Base-by-base conservation (phyloP, 35 echinoderm and acorn worm genomes). In the Amphiura filiformis region DNA sequence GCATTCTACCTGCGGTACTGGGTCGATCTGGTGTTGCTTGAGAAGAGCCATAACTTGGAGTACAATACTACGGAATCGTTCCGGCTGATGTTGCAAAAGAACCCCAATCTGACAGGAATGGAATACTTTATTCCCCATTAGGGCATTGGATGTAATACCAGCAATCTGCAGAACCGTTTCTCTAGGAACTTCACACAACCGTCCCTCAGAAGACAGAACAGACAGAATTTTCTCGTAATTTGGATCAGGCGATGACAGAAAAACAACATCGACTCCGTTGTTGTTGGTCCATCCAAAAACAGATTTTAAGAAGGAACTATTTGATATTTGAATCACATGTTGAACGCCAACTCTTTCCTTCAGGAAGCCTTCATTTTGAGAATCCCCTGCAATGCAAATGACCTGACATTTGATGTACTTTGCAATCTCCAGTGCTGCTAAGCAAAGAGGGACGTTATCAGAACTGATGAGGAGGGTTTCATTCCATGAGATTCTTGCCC, bases 381-480 rank as follows among this genome's bases (percentile, higher is more conserved):
- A 32, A 85, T 52, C 42, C 1, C 41, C 83, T 0, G 87, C 39
- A 7, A 87, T 85, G 44, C 88, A 91, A 13, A 92, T 98, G 18
- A 98, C 77, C 40, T 89, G 82, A 4, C 92, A 93, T 78, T 90
- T 88, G 22, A 81, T 79, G 30, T 86, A 35, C 1, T 76, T 35
- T 38, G 92, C 96, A 33, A 98, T 78, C 41, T 91, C 86, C 37
- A 94, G 76, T 20, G 92, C 89, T 34, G 92, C 92, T 36, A 81
- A 39, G 11, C 89, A 32, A 26, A 98, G 39, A 26, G 57, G 82
- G 30, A 41, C 40, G 56, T 86, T 37, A 5, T 81, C 38, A 14
- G 86, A 91, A 18, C 87, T 82, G 57, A 98, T 89, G 5, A 98
- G 81, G 33, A 94, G n/a, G 33, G 82, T 87, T 70, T 98, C 92